These are phyloP conservation scores for Anastrepha ludens DNA, from an alignment of 1,140 invertebrate genomes.

Conservation along the genomic window DNA sequence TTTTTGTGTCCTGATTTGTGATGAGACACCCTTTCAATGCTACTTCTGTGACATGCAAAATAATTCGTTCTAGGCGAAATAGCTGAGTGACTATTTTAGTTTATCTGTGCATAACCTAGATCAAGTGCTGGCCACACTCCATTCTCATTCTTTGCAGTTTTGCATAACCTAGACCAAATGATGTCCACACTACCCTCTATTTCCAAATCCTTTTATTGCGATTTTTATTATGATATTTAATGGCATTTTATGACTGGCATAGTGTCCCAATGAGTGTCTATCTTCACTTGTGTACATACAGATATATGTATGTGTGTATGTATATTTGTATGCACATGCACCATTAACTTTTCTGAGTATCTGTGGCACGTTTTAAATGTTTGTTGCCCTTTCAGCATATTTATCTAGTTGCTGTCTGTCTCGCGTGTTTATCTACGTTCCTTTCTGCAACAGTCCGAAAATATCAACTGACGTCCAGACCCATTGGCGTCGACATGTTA, in stretches of 20 bases:
- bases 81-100: too few relatives aligned
- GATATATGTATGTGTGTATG: neutral
- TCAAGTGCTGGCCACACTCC: too few relatives aligned
- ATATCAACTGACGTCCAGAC: constrained; percentile 31
- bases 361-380: constrained; percentile 11
- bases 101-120: too few relatives aligned
- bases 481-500: constrained; percentile 20
- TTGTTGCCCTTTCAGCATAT: constrained; percentile 9
- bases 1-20: too few relatives aligned
- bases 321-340: neutral
- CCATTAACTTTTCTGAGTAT: neutral
- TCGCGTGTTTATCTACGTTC: neutral
- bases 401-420: neutral
- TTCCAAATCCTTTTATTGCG: constrained; percentile 7
- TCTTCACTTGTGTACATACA: neutral
- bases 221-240: constrained; percentile 37
- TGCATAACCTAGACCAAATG: neutral
- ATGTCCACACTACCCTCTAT: neutral
- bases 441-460: neutral
- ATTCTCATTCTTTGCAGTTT: too few relatives aligned
- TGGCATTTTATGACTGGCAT: constrained; percentile 27
- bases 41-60: too few relatives aligned
- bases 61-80: too few relatives aligned
- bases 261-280: constrained; percentile 48
- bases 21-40: too few relatives aligned